Base-by-base conservation (phyloP, 2,797 vertebrate genomes). In the Myiotriccus ornatus region DNA sequence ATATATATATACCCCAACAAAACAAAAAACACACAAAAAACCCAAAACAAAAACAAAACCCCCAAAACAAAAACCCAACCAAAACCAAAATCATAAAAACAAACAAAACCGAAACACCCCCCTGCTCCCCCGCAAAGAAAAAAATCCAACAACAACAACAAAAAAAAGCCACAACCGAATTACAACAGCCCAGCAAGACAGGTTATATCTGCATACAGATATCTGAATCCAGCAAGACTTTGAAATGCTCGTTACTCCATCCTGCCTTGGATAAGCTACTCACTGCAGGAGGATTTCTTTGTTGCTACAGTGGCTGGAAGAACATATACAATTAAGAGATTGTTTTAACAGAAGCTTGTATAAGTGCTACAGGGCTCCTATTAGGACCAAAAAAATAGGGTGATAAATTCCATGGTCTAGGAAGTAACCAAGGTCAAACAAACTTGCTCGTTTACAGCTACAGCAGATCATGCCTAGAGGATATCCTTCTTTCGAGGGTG, bases 391-490 rank as follows among this genome's bases (percentile, higher is more conserved):
- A 80, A 89, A 57, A 92, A 39, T 4, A 56, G 41, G 56, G 52
- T 49, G 41, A 81, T 64, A 91, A 75, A 93, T 83, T 91, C 76
- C 73, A 65, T 62, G 20, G 35, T 78, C 73, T 78, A 69, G 57
- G 76, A 91, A 73, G 30, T 78, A 86, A 81, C 37, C 28, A 44
- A 71, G 62, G 65, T 90, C 85, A 94, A 90, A 92, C 28, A 62
- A 83, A 71, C 46, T 25, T 60, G n/a, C 43, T 86, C 18, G 46
- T 65, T 94, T 93, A 64, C 39, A 85, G 57, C 46, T 73, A 81
- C 34, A 85, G 81, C 49, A 80, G 37, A 81, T 62, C 32, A 35
- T 44, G 28, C 43, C 83, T 70, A 41, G 44, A 74, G 17, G 37
- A 64, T 46, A 89, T 9, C 12, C 11, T 23, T 24, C 5, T 85